Evolutionary conservation across 1,140 invertebrate genomes (phyloP).

Genomic region (Megathymus violae): DNA sequence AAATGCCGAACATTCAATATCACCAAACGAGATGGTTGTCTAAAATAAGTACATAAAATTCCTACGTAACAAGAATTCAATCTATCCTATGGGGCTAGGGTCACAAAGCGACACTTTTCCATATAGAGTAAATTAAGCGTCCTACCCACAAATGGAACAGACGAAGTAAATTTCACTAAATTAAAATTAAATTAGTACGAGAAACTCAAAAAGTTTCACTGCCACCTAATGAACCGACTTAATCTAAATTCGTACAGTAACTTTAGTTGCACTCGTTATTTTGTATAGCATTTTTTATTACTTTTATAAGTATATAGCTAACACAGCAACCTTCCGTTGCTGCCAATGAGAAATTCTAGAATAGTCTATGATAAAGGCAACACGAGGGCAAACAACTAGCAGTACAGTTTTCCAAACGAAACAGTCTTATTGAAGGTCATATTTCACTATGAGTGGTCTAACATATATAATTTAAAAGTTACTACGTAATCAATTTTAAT

Average conservation of each 20-base stretch:
- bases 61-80: too few species aligned
- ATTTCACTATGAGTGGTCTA: slow-evolving; percentile 7
- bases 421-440: slow-evolving; percentile 27
- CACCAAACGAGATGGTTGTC: too few species aligned
- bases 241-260: slow-evolving; percentile 38
- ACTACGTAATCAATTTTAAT: slow-evolving; percentile 13
- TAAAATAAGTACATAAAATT: too few species aligned
- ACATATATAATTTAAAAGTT: slow-evolving; percentile 6
- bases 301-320: slow-evolving; percentile 31
- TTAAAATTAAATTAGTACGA: not conserved
- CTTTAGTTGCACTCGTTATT: slow-evolving; percentile 48
- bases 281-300: slow-evolving; percentile 35
- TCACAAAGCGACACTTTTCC: not conserved
- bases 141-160: slow-evolving; percentile 3
- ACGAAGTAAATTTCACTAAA: not conserved
- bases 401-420: slow-evolving; percentile 23
- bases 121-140: not conserved
- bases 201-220: slow-evolving; percentile 16
- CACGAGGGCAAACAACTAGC: slow-evolving; percentile 13
- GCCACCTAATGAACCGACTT: slow-evolving; percentile 24
- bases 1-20: not conserved
- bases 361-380: slow-evolving; percentile 14
- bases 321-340: slow-evolving; percentile 32
- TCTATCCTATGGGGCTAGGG: too few species aligned
- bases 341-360: slow-evolving; percentile 7